Evolutionary conservation across 2,113 vertebrate genomes (phyloP), one percentile per base, ranked within the genome.

Genomic region (Scomber scombrus): DNA sequence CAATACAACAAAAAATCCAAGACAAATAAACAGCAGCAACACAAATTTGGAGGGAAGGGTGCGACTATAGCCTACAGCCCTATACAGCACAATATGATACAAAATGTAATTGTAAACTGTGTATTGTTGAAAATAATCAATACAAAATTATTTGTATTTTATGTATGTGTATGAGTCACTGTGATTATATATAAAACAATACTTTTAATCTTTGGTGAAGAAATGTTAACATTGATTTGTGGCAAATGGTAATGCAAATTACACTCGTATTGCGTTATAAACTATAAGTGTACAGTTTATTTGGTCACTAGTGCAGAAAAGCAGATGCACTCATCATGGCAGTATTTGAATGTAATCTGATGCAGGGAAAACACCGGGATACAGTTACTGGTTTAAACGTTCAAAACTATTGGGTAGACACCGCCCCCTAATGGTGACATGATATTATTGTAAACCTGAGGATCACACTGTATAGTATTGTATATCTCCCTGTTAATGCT

Each of bases 391-490:
- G 13, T 31, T 45, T 29, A 43, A 18, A 40, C 47, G 43, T 70
- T 54, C 43, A 60, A 61, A 14, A 63, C 21, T 21, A 58, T 29
- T 23, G 57, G 21, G 40, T 29, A 34, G 31, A 81, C 80, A 71
- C 60, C 62, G 61, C 91, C 89, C 87, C 55, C 93, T 83, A 26
- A 15, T n/a, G 90, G 85, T 23, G 54, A 56, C 14, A 34, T 4
- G 8, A 5, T 3, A 10, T 19, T 1, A 75, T 57, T 75, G 55
- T 56, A 46, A 54, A 57, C 63, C 43, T 10, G 52, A 65, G 13
- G 55, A 23, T 69, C 50, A 66, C 11, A 23, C n/a, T 31, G 40
- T 19, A 5, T 26, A n/a, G 11, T 19, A 34, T 47, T 34, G 49
- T 8, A 10, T 63, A 11, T 52, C 45, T 11, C 0, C 12, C 16